Evolutionary conservation across 2,797 vertebrate genomes (phyloP), one percentile per base, ranked within the genome.

Genomic region (Chromis chromis): DNA sequence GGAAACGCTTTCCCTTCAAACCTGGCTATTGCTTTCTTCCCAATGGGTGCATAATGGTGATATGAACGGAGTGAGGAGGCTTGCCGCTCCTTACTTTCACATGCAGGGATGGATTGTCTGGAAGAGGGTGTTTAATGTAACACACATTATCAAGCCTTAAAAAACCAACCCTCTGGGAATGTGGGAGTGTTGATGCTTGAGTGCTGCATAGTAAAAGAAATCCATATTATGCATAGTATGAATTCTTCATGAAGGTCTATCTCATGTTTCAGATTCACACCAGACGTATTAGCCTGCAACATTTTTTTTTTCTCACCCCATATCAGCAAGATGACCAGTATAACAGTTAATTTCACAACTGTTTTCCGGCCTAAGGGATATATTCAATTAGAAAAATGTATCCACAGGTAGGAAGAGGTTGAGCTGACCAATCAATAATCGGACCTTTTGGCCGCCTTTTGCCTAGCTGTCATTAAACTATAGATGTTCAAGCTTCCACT

Each of bases 101-200:
- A 80, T 63, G 19, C 53, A 73, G 82, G 64, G 66, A 70, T 73
- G 50, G 55, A 69, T 59, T 16, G 63, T 67, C 56, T 65, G 60
- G 64, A 65, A 24, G 46, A 84, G 58, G 70, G 70, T 83, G 72
- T 88, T 88, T 70, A 86, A 79, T 85, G 70, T 72, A 88, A 79
- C 71, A 76, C 79, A 88, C 81, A 89, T 93, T 80, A 89, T 86
- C 79, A 74, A 84, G 62, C 75, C 52, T 74, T 79, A 61, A 72
- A 79, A 71, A 76, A 70, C 62, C 39, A 39, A 61, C 58, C 65
- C 60, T 39, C 22, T 50, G 67, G 83, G 82, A 53, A 24, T 44
- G 59, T 58, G 63, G 73, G 62, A 62, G 59, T 74, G 50, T 54
- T 76, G 55, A 79, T 64, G 52, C 39, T 70, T 40, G 61, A 62